Evolutionary conservation across 2,888 invertebrate genomes (phyloP).

Genomic region (Scaptomyza parva): DNA sequence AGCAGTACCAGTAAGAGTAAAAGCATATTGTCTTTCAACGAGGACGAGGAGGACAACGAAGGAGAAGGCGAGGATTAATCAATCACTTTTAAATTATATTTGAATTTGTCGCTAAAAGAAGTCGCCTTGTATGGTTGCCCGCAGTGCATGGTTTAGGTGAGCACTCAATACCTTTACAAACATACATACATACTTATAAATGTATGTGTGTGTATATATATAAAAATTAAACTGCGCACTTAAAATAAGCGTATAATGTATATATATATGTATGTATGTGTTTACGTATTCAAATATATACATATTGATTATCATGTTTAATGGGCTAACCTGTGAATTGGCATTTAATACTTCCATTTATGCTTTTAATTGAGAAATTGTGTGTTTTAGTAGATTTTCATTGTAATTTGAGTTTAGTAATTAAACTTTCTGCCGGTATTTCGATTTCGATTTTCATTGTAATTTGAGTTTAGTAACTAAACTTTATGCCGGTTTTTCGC

Average conservation of each 20-base stretch:
- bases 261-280: slow-evolving; percentile 9
- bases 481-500: background rate
- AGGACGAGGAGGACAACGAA: slow-evolving; percentile 85
- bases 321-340: slow-evolving; percentile 3
- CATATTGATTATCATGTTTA: slow-evolving; percentile 39
- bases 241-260: slow-evolving; percentile 45
- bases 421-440: background rate
- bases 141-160: slow-evolving; percentile 53
- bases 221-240: slow-evolving; percentile 53
- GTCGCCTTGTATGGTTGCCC: slow-evolving; percentile 44
- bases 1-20: slow-evolving; percentile 25
- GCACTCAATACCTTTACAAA: slow-evolving; percentile 30
- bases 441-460: background rate
- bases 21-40: slow-evolving; percentile 85
- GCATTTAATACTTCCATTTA: background rate
- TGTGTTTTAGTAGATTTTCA: background rate
- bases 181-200: slow-evolving; percentile 3
- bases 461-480: background rate
- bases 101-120: slow-evolving; percentile 20
- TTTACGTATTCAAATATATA: slow-evolving; percentile 24
- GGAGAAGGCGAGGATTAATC: slow-evolving; percentile 53
- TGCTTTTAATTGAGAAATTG: background rate
- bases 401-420: background rate
- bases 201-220: background rate
- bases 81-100: slow-evolving; percentile 4